Conservation (phyloP, 2,888 invertebrate species). For the Tenodera sinensis region DNA sequence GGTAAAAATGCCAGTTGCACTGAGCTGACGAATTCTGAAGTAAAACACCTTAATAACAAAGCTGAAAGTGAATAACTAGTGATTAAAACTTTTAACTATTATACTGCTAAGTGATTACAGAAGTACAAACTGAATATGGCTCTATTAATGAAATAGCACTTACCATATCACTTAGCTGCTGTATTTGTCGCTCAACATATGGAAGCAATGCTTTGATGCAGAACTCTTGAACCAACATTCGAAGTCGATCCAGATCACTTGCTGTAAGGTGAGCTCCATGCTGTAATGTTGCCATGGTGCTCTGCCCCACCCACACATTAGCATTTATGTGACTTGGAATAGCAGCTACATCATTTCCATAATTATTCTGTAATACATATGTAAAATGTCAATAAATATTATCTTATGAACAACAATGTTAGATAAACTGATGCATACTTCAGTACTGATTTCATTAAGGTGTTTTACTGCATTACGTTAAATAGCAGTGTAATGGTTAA, state of each 20-base stretch:
- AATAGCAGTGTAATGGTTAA: no score
- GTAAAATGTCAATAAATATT: neutral
- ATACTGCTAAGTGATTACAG: neutral
- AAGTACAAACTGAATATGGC: neutral
- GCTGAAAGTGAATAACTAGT: no score
- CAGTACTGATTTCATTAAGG: no score
- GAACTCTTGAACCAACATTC: constrained; percentile 83
- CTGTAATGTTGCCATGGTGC: constrained; percentile 33
- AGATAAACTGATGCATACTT: no score
- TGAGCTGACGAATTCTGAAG: no score
- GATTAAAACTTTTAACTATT: no score
- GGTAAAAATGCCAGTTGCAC: no score
- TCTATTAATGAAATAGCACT: constrained; percentile 36
- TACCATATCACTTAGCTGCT: constrained; percentile 71
- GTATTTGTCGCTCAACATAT: constrained; percentile 78
- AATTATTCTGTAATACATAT: neutral
- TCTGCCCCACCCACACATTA: constrained; percentile 52
- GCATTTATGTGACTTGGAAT: constrained; percentile 41
- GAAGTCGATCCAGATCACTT: constrained; percentile 80
- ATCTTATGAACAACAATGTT: neutral
- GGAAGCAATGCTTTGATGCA: constrained; percentile 81
- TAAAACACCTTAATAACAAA: no score
- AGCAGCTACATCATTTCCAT: neutral
- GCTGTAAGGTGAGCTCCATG: constrained; percentile 74
- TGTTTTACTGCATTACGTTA: no score